Evolutionary conservation across 2,888 invertebrate species (phyloP).

Genomic region (Thumatha senex): DNA sequence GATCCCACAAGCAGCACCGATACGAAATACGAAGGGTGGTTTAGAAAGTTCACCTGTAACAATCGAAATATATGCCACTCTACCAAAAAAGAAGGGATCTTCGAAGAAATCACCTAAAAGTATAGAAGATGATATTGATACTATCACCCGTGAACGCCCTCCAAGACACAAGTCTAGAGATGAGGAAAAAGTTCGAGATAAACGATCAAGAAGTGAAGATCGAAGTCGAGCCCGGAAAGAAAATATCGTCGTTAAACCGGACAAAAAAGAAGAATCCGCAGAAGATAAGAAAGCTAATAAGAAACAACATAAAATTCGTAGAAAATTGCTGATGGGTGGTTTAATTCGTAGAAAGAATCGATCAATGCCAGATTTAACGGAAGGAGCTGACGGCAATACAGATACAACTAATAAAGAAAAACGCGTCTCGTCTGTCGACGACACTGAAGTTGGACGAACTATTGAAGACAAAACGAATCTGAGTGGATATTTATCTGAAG

Average conservation of each 20-base stretch:
- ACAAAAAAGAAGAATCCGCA: constrained; percentile 84
- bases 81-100: constrained; percentile 93
- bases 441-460: constrained; percentile 88
- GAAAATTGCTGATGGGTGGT: constrained; percentile 95
- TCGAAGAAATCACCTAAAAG: constrained; percentile 85
- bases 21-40: constrained; percentile 88
- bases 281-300: constrained; percentile 90
- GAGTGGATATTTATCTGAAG: constrained; percentile 94
- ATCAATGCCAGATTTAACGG: constrained; percentile 95
- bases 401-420: constrained; percentile 67
- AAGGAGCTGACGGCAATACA: constrained; percentile 85
- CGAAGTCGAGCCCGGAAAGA: constrained; percentile 90
- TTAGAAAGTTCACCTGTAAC: constrained; percentile 90
- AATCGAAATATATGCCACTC: constrained; percentile 95
- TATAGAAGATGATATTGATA: constrained; percentile 89
- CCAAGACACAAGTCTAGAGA: constrained; percentile 88
- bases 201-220: constrained; percentile 93
- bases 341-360: constrained; percentile 94
- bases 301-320: constrained; percentile 94
- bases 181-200: constrained; percentile 88
- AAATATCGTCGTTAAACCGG: constrained; percentile 84
- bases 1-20: constrained; percentile 85
- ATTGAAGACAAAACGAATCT: constrained; percentile 84
- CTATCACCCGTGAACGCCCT: constrained; percentile 86
- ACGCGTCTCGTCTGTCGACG: constrained; percentile 86